Conservation (phyloP, 1,140 invertebrate species). For the Diorhabda elongata region DNA sequence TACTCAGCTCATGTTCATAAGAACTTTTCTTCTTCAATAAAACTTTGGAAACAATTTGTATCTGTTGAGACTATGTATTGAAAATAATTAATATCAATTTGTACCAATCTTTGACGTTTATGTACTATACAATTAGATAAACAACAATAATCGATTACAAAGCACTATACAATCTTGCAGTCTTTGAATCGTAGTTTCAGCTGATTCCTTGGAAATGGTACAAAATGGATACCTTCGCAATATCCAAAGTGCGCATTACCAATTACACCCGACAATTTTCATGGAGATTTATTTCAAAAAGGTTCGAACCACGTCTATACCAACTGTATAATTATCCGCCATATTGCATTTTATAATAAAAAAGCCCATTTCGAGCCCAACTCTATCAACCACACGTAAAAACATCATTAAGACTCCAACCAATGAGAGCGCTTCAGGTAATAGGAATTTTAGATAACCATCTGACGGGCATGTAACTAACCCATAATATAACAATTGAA, state of each 20-base stretch:
- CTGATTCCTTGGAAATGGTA: no score
- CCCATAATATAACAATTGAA: slow-evolving; percentile 22
- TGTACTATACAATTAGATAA: no score
- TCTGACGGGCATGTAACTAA: slow-evolving; percentile 27
- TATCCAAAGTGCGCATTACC: slow-evolving; percentile 9
- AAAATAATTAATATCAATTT: no score
- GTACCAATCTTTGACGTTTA: no score
- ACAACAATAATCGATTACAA: no score
- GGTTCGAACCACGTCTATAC: slow-evolving; percentile 25
- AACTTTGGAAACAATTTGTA: no score
- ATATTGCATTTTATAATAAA: slow-evolving; percentile 47
- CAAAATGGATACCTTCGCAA: no score
- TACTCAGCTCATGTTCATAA: no score
- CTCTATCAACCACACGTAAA: slow-evolving; percentile 44
- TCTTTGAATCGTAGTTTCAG: no score
- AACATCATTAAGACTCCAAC: slow-evolving; percentile 45
- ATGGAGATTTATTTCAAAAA: slow-evolving; percentile 26
- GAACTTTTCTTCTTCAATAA: no score
- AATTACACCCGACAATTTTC: slow-evolving; percentile 24
- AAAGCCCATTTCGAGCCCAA: slow-evolving; percentile 40
- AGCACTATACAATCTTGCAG: no score
- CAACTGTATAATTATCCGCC: slow-evolving; percentile 38
- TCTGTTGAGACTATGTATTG: no score
- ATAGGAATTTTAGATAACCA: slow-evolving; percentile 43
- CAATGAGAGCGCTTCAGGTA: slow-evolving; percentile 43